Evolutionary conservation across 2,113 vertebrate species (phyloP), one percentile per base, ranked within the genome.

Genomic region (Vimba vimba): DNA sequence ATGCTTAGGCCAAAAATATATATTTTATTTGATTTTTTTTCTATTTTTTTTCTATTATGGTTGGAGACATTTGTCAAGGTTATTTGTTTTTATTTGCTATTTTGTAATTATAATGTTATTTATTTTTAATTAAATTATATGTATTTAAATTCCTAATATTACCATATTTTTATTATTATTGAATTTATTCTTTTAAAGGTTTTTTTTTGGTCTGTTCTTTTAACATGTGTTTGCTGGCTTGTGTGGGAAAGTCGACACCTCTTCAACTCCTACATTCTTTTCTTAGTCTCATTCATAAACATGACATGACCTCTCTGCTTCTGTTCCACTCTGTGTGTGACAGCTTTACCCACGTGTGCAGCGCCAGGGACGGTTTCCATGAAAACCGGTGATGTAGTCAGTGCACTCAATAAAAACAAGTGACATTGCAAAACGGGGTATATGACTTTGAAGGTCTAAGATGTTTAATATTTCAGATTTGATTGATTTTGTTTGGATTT

Each of bases 281-380:
- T 33, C 45, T 33, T 43, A 45, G 73, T 77, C 71, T 89, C 86
- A 74, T 88, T 89, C 78, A 85, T 83, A 85, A 76, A 69, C 79
- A 88, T 88, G 50, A 77, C 75, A 27, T 52, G 33, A 60, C 78
- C 83, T 33, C 45, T n/a, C n/a, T 64, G 39, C 80, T 82, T 68
- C 62, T 85, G 19, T 68, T 77, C 62, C 39, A 62, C 82, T 23
- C 75, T 52, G 30, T 73, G 79, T 52, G 55, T 82, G 55, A 64
- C 78, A 79, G 55, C 78, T 75, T 64, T 74, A 68, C 85, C 55
- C 78, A 82, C 39, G 68, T 82, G 78, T 82, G 57, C 68, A 64
- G 76, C 77, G 81, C 71, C 79, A 39, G 57, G 79, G 86, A 50
- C 64, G 39, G 68, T 89, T 83, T 64, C 84, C 84, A 11, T 86